phyloP scores from a whole-genome alignment of 2,113 vertebrate species.

The Mesembrinibis cayennensis region DNA sequence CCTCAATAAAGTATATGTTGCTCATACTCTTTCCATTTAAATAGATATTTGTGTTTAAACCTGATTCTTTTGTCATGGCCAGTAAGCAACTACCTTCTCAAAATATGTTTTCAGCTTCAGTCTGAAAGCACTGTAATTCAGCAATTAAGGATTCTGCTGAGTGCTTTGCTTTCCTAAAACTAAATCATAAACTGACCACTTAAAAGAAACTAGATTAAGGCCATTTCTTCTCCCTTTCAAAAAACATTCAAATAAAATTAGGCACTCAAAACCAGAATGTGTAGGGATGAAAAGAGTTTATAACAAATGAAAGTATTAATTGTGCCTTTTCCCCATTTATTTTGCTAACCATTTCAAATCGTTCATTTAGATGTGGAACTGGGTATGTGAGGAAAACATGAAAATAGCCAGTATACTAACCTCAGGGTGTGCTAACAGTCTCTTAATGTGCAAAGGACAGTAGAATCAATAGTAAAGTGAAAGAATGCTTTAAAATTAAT shows the following conservation, averaged over 20 bases:
- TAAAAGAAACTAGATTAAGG: neutral
- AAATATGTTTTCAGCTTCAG: neutral
- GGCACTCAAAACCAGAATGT: neutral
- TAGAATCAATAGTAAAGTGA: neutral
- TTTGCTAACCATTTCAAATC: neutral
- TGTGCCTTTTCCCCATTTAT: neutral
- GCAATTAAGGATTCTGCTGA: neutral
- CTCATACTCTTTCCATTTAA: neutral
- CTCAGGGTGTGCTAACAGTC: neutral
- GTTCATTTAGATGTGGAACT: neutral
- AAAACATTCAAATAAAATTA: neutral
- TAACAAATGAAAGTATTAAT: neutral
- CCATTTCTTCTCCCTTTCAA: neutral
- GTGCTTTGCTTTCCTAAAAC: neutral
- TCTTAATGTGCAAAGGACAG: neutral
- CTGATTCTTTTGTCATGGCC: neutral
- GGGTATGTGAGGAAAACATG: neutral
- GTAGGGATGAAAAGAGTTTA: neutral
- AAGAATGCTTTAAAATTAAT: neutral
- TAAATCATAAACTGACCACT: neutral
- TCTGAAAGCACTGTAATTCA: neutral
- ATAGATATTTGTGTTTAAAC: neutral
- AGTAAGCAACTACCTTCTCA: neutral
- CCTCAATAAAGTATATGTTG: neutral
- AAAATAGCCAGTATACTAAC: neutral